phyloP scores from a whole-genome alignment of 2,113 vertebrate species.

The Neolamprologus kungweensis region DNA sequence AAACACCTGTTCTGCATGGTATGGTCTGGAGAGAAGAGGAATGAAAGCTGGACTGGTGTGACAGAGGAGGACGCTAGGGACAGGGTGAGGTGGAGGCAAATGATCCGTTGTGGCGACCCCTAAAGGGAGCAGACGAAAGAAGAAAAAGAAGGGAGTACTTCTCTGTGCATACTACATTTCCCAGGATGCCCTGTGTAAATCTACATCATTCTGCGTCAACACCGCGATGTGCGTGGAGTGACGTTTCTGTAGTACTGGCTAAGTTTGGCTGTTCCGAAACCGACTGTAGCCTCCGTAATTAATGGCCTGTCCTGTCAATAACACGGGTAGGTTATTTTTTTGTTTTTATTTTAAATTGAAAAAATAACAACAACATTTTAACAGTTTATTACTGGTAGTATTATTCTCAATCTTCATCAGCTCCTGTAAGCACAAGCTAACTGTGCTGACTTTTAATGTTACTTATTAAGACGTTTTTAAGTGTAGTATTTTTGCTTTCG shows the following conservation, averaged over 20 bases:
- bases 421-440: neutral
- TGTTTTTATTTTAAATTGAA: neutral
- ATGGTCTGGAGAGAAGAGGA: neutral
- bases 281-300: neutral
- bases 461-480: neutral
- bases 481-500: neutral
- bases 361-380: neutral
- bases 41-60: neutral
- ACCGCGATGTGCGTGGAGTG: neutral
- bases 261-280: neutral
- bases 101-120: neutral
- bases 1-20: neutral
- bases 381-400: neutral
- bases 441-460: neutral
- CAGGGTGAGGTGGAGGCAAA: neutral
- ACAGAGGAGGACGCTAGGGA: neutral
- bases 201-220: neutral
- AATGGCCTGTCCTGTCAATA: constrained; percentile 54
- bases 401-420: neutral
- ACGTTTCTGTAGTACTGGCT: neutral
- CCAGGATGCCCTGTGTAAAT: constrained; percentile 29
- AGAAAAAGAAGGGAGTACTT: neutral
- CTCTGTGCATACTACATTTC: constrained; percentile 44
- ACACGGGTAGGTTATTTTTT: constrained; percentile 41
- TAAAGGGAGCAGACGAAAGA: neutral